Evolutionary conservation across 2,888 invertebrate genomes (phyloP), one percentile per base, ranked within the genome.

Genomic region (Trachelus stipa): DNA sequence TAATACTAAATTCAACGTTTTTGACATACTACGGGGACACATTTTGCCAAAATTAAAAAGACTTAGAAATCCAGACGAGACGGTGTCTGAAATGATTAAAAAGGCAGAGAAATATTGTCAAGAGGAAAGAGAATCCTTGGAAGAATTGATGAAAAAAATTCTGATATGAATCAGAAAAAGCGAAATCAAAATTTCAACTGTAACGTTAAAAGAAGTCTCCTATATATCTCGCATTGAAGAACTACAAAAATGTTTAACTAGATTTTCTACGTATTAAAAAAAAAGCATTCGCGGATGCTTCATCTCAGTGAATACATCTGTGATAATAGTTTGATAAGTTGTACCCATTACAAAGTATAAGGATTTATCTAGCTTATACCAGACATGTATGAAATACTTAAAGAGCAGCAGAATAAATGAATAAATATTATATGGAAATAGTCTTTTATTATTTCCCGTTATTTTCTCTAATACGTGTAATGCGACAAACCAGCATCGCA

Each of bases 401-500:
- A 56, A 56, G 6, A 9, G 9, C 23, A 56, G 23, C 9, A 23
- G 9, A 56, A 56, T 56, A 56, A 56, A 56, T 23, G 56, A 56
- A 56, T 56, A 56, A 56, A 56, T 56, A 69, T 69, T 33, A 31
- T 71, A 71, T 33, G 71, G 71, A 71, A 71, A 71, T 71, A 71
- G 12, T 71, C 1, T 34, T 69, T 69, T 71, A 71, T 71, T 71
- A 71, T 71, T 71, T 71, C 34, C 34, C 12, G 6, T 23, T 71
- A 12, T 71, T 71, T 30, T 30, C 71, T 69, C 15, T 30, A 33
- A 12, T 34, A 33, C 12, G 15, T 31, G 31, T 34, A 31, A 33
- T 34, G 71, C 71, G 34, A 71, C 71, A 71, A 71, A 31, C 71
- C 71, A 71, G 71, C 71, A 34, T 71, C 71, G 71, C 71, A 34